Base-by-base conservation (phyloP, 2,888 invertebrate genomes). In the Euplagia quadripunctaria region DNA sequence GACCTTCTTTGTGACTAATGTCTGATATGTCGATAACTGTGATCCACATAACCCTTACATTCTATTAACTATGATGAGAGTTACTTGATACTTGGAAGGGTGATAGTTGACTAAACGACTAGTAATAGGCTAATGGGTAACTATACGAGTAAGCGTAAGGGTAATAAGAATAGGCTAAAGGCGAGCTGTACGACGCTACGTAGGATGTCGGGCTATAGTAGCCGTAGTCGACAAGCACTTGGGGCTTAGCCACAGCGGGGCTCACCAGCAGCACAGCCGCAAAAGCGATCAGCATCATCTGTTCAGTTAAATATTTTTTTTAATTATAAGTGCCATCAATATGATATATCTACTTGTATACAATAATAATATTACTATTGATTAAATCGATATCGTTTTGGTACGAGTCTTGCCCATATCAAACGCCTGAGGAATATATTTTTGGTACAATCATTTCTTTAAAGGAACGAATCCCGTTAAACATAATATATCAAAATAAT, bases 171-270 rank as follows among this genome's bases (percentile, higher is more conserved):
- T 96, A 95, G 0, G 94, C 86, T 0, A 92, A 81, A 1, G 94
- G 92, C 0, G 92, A 81, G 79, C 91, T 90, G 87, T 94, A 94
- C 31, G 93, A 83, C 16, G 90, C 86, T 42, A 92, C 91, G 87
- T 95, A 95, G 46, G 89, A 86, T 4, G 92, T 90, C 0, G 75
- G 75, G 4, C 90, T 87, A 86, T 95, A 94, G 86, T 92, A 93
- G 0, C 93, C 93, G 82, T 94, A 95, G 88, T 94, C 94, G 52
- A 93, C 69, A 71, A 94, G 80, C 75, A 95, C 88, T 80, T 96
- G 95, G 66, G 96, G 96, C 87, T 96, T 95, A 64, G 93, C 94
- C 82, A 85, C 82, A 43, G 90, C 91, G 64, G 93, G 85, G 79
- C 88, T 84, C 68, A 86, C 87, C 84, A 91, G 78, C 83, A 93